A percentile compares a stretch with the other conserved stretches of the same genome.
Evolutionary conservation across 1,140 invertebrate genomes (phyloP).

Genomic region (Drosophila insularis): DNA sequence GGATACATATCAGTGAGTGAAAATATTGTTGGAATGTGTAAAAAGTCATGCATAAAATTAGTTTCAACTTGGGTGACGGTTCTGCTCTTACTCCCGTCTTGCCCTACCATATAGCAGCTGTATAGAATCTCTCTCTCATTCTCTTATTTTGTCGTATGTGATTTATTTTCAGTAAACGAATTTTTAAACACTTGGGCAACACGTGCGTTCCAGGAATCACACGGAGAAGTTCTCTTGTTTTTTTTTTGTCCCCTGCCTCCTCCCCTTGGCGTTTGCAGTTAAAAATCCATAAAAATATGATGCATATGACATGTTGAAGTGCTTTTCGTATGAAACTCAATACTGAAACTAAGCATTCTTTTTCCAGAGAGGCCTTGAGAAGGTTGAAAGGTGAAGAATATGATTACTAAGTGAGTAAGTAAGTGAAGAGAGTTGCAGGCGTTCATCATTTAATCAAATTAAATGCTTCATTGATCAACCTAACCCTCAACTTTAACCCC

Average conservation of each 20-base stretch:
- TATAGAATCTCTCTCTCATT: background rate
- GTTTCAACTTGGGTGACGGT: conserved; percentile 75
- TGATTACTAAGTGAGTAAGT: background rate
- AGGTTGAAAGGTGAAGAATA: conserved; percentile 1
- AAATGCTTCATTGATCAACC: conserved; percentile 45
- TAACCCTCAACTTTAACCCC: background rate
- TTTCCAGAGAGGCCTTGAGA: conserved; percentile 10
- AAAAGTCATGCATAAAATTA: conserved; percentile 81
- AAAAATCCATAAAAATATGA: conserved; percentile 62
- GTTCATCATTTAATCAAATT: conserved; percentile 38
- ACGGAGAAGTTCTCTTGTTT: conserved; percentile 14
- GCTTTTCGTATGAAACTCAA: conserved; percentile 51
- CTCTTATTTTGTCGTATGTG: conserved; percentile 12
- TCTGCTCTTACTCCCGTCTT: conserved; percentile 26
- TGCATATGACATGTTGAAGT: conserved; percentile 70
- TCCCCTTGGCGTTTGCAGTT: conserved; percentile 53
- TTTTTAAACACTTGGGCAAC: conserved; percentile 70
- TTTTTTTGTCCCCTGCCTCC: conserved; percentile 13
- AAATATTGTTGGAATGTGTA: conserved; percentile 76
- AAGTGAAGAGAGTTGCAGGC: background rate
- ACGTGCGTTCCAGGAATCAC: conserved; percentile 71
- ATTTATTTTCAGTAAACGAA: conserved; percentile 66
- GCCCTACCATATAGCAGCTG: no score
- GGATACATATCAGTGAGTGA: conserved; percentile 56
- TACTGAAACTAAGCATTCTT: conserved; percentile 28